phyloP scores from a whole-genome alignment of 2,888 invertebrate species.

The Sesia bembeciformis region DNA sequence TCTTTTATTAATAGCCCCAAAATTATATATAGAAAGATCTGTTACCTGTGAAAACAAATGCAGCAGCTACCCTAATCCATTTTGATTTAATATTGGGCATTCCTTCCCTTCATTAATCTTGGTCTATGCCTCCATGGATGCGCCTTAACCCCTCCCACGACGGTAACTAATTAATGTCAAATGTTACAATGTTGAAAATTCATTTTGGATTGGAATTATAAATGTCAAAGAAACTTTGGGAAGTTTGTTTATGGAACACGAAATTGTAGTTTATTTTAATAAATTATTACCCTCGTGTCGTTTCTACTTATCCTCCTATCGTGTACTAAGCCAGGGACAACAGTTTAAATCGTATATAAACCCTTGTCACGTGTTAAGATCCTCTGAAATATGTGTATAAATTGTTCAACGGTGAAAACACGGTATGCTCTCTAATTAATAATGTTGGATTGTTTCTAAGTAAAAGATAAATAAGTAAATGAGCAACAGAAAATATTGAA shows the following conservation, averaged over 20 bases:
- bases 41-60: neutral
- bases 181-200: neutral
- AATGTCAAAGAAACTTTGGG: neutral
- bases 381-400: no score
- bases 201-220: neutral
- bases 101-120: slow-evolving; percentile 35
- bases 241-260: neutral
- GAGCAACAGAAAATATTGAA: no score
- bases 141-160: neutral
- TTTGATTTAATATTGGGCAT: slow-evolving; percentile 18
- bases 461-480: no score
- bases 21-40: no score
- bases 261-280: no score
- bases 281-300: no score
- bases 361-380: neutral
- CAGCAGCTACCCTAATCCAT: neutral
- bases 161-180: neutral
- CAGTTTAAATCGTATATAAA: neutral
- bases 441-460: no score
- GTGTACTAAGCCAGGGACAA: neutral
- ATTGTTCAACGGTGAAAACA: no score
- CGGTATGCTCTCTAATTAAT: no score
- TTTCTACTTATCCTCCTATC: neutral
- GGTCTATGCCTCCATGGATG: slow-evolving; percentile 1
- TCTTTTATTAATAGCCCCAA: no score